Conservation (phyloP, 1,140 invertebrate genomes). For the Leptinotarsa lineolata region DNA sequence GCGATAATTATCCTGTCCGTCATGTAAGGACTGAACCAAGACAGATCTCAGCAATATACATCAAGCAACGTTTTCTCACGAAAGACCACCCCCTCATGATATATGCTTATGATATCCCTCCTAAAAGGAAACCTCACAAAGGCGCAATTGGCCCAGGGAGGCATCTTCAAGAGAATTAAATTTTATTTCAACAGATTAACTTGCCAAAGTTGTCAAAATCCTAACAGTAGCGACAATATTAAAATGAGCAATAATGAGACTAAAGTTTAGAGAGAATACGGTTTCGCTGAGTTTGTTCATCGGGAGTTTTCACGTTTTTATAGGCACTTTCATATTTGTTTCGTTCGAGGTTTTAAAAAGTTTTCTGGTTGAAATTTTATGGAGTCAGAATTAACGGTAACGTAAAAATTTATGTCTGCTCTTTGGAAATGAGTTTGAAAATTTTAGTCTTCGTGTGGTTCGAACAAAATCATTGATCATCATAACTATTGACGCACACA, state of each 20-base stretch:
- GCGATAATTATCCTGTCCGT: slow-evolving; percentile 42
- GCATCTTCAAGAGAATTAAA: slow-evolving; percentile 41
- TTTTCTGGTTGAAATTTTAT: slow-evolving; percentile 22
- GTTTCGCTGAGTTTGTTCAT: slow-evolving; percentile 13
- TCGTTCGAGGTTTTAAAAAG: slow-evolving; percentile 24
- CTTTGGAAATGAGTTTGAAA: background rate
- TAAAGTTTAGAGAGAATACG: slow-evolving; percentile 3
- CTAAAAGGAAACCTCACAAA: slow-evolving; percentile 35
- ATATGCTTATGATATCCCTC: slow-evolving; percentile 35
- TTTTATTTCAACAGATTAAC: slow-evolving; percentile 46
- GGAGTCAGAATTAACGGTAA: slow-evolving; percentile 10
- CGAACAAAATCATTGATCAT: no score
- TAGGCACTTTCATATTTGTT: slow-evolving; percentile 37
- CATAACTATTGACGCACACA: no score
- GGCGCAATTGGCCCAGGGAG: slow-evolving; percentile 42
- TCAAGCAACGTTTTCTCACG: slow-evolving; percentile 37
- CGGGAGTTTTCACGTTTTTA: slow-evolving; percentile 31
- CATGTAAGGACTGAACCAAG: slow-evolving; percentile 32
- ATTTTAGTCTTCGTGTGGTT: background rate
- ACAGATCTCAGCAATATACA: slow-evolving; percentile 39
- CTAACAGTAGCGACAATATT: slow-evolving; percentile 43
- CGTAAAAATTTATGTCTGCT: background rate
- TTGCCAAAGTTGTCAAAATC: slow-evolving; percentile 45
- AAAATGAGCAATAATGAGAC: slow-evolving; percentile 37
- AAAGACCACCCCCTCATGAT: slow-evolving; percentile 37